Base-by-base conservation (phyloP, 2,113 vertebrate species). In the Actenoides lindsayi region DNA sequence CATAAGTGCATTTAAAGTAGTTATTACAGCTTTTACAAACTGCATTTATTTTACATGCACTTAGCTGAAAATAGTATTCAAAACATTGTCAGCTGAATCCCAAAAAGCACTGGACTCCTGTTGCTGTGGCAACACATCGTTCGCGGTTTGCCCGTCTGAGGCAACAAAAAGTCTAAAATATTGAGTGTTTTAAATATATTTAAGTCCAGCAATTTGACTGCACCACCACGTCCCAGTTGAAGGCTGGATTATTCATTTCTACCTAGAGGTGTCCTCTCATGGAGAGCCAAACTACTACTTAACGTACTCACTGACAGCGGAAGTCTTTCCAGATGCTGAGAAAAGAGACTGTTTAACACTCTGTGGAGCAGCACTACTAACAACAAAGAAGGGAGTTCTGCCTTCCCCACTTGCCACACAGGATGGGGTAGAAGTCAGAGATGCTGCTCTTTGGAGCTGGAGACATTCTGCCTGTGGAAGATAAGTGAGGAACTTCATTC, bases 61-160 rank as follows among this genome's bases (percentile, higher is more conserved):
- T 95, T 95, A 95, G 83, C 77, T 77, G 93, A 95, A 96, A 94
- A 95, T 94, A 93, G 94, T 83, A 95, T 73, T 92, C 91, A 87
- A 96, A 97, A 92, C 78, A 96, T 30, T 89, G 69, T 92, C 92
- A 86, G 51, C 16, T 68, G 78, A 83, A 89, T 76, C 48, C 82
- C 82, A 81, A 86, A 93, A 95, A 87, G 59, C 59, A 76, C 25
- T 2, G 6, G 83, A 82, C 57, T 92, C 35, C 67, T 86, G 94
- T 97, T 95, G 95, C 97, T 95, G 87, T 94, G 74, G 94, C 54
- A 97, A 97, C 95, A 50, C 51, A 70, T 91, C 77, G 44, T 83
- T 95, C 94, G 75, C 21, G 14, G 37, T 37, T 89, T 92, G 54
- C 27, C 80, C 33, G 17, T 82, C 59, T 76, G 53, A 92, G 27